phyloP scores from a whole-genome alignment of 2,888 invertebrate genomes.

The Pseudoips prasinana region DNA sequence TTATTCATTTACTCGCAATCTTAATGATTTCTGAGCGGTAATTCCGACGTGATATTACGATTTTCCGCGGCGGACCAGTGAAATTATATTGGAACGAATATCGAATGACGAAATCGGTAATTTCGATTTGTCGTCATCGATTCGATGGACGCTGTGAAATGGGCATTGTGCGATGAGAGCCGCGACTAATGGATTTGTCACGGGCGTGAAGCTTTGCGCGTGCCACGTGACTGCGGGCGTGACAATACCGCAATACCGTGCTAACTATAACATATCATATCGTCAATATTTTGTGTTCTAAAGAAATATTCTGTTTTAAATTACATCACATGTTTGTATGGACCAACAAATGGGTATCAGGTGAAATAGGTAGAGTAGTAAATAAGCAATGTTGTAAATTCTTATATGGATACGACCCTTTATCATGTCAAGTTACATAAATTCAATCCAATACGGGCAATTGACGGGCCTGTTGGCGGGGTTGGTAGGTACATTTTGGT shows the following conservation, averaged over 20 bases:
- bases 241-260: constrained; percentile 11
- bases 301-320: too few species aligned
- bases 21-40: constrained; percentile 42
- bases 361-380: too few species aligned
- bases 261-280: too few species aligned
- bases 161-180: constrained; percentile 63
- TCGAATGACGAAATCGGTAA: constrained; percentile 67
- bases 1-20: constrained; percentile 43
- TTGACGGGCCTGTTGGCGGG: too few species aligned
- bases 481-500: too few species aligned
- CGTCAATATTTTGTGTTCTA: too few species aligned
- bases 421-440: too few species aligned
- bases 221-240: constrained; percentile 48
- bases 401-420: too few species aligned
- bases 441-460: too few species aligned
- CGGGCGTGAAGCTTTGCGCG: constrained; percentile 47
- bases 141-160: constrained; percentile 58
- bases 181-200: constrained; percentile 64
- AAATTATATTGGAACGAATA: constrained; percentile 77
- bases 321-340: too few species aligned
- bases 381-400: too few species aligned
- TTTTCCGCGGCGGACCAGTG: constrained; percentile 54
- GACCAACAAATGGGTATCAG: too few species aligned
- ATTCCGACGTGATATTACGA: constrained; percentile 37
- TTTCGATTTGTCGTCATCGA: constrained; percentile 64